phyloP scores from a whole-genome alignment of 2,888 invertebrate species.

The Agrotis segetum region DNA sequence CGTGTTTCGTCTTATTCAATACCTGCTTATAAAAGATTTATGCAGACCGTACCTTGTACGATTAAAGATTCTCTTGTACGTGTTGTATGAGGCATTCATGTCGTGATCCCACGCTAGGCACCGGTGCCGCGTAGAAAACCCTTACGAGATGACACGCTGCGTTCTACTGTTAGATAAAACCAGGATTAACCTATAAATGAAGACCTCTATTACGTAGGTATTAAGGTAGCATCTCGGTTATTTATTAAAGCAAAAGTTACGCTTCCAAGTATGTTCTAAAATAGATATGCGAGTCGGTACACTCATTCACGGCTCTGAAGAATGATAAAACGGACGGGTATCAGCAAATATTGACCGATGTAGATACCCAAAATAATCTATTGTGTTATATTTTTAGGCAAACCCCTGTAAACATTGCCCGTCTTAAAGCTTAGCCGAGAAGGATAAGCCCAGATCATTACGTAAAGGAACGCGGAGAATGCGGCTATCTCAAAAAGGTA shows the following conservation, averaged over 20 bases:
- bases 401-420: conserved; percentile 28
- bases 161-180: conserved; percentile 13
- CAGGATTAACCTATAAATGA: conserved; percentile 15
- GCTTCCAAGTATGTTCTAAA: not conserved
- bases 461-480: conserved; percentile 20
- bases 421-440: conserved; percentile 32
- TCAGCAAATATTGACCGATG: conserved; percentile 4
- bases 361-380: conserved; percentile 38
- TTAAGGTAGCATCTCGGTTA: not conserved
- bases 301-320: not conserved
- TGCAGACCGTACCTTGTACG: conserved; percentile 26
- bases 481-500: conserved; percentile 36
- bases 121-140: conserved; percentile 31
- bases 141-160: conserved; percentile 12
- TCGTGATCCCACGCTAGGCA: conserved; percentile 21
- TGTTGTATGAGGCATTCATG: conserved; percentile 50
- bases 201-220: not conserved
- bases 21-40: conserved; percentile 38
- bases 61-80: conserved; percentile 52
- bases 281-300: not conserved
- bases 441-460: conserved; percentile 47
- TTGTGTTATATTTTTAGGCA: conserved; percentile 31
- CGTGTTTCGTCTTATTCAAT: conserved; percentile 19
- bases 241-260: not conserved
- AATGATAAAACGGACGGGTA: not conserved